Evolutionary conservation across 2,797 vertebrate species (phyloP).

Genomic region (Loris lydekkerianus): DNA sequence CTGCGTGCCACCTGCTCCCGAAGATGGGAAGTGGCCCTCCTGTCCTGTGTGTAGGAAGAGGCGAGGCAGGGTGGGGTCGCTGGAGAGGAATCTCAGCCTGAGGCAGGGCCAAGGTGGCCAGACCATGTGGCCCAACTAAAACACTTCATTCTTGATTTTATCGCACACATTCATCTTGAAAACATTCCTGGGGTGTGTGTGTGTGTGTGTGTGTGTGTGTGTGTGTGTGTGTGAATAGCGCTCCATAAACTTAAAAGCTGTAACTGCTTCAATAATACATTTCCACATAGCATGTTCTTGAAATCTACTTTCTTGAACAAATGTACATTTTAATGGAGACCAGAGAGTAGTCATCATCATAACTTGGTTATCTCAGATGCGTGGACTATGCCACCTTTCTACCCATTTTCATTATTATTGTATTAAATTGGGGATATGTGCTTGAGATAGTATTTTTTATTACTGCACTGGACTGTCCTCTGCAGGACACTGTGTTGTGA

Average conservation of each 20-base stretch:
- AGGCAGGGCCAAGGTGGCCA: fast-evolving
- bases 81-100: fast-evolving
- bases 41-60: fast-evolving
- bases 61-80: background rate
- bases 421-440: too few relatives aligned
- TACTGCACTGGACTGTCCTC: fast-evolving
- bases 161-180: background rate
- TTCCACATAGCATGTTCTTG: fast-evolving
- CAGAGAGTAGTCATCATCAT: fast-evolving
- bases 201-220: too few relatives aligned
- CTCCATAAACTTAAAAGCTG: fast-evolving
- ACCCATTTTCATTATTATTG: background rate
- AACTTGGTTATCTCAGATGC: too few relatives aligned
- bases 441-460: background rate
- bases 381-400: fast-evolving
- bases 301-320: fast-evolving
- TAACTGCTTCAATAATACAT: fast-evolving
- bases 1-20: background rate
- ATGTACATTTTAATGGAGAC: fast-evolving
- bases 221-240: background rate
- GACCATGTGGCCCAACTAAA: fast-evolving
- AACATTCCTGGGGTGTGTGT: background rate
- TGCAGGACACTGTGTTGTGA: fast-evolving
- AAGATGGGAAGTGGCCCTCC: fast-evolving
- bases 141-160: too few relatives aligned